Evolutionary conservation across 2,113 vertebrate genomes (phyloP), one percentile per base, ranked within the genome.

Genomic region (Sinocyclocheilus anophthalmus): DNA sequence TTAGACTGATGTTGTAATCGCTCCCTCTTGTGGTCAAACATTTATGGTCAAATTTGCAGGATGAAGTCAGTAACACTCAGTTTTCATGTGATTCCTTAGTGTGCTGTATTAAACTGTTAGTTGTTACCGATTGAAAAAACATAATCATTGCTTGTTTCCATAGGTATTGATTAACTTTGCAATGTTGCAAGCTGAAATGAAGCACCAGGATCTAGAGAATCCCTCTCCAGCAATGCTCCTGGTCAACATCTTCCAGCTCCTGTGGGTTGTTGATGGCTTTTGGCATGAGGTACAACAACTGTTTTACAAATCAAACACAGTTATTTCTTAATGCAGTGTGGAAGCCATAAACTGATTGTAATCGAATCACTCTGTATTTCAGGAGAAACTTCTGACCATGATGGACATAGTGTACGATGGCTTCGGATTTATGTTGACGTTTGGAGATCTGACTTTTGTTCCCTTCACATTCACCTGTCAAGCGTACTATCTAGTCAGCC

Each of bases 381-480:
- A 99, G 98, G 98, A 99, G 88, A 96, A 96, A 0, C 8, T 98
- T 87, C 90, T 99, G 89, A 97, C 96, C 18, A 98, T 97, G 75
- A 97, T 98, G 96, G 97, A 99, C 82, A 95, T 99, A 83, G 95
- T 95, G 59, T 95, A 97, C 0, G 97, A 99, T 55, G 97, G 97
- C 1, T 98, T 99, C 90, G 98, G 98, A 20, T 99, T 98, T 92
- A 98, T 99, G 97, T 87, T 99, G 89, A 96, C 95, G 0, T 99
- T 99, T 63, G 97, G 97, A 82, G 96, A 99, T 85, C 88, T 99
- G 91, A 97, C 96, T 80, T 99, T 97, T 97, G 96, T 99, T 87
- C 97, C 98, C 0, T 99, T 99, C 61, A 94, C 95, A 39, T 99
- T 97, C 90, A 97, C 95, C 45, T 90, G 99, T 39, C 97, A 99